These are phyloP conservation scores for Xestia ashworthii DNA, from an alignment of 2,888 invertebrate genomes.

Conservation along the genomic window DNA sequence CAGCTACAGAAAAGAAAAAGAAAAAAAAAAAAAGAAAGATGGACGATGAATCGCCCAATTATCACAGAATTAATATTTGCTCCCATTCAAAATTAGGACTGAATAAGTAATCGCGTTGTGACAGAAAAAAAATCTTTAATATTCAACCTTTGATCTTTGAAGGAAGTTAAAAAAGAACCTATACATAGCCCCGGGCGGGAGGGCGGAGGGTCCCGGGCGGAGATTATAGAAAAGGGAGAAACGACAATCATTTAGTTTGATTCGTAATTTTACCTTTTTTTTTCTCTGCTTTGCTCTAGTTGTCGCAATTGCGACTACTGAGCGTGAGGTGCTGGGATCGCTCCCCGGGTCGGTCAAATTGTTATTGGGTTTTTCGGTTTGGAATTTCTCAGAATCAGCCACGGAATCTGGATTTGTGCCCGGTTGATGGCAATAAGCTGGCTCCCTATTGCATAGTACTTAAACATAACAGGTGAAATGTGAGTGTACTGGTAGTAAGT, in stretches of 20 bases:
- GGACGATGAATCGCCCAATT: conserved; percentile 57
- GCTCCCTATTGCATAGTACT: too few relatives aligned
- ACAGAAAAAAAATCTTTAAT: conserved; percentile 67
- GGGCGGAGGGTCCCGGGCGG: neutral
- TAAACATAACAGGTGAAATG: too few relatives aligned
- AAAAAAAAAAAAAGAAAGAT: conserved; percentile 21
- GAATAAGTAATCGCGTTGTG: conserved; percentile 57
- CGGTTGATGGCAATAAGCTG: too few relatives aligned
- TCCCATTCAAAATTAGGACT: conserved; percentile 59
- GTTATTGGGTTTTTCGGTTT: too few relatives aligned
- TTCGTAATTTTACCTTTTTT: neutral
- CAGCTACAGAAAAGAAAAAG: neutral
- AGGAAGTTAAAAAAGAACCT: conserved; percentile 64
- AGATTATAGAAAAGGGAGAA: conserved; percentile 30
- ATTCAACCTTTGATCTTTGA: conserved; percentile 69
- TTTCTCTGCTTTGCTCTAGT: too few relatives aligned
- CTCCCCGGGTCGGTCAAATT: too few relatives aligned
- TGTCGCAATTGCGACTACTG: too few relatives aligned
- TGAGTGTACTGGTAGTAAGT: too few relatives aligned
- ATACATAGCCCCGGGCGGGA: conserved; percentile 55
- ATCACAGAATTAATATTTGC: conserved; percentile 65
- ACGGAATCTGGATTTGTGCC: too few relatives aligned
- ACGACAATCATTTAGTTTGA: neutral
- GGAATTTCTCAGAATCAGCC: too few relatives aligned
- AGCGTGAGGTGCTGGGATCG: too few relatives aligned